Base-by-base conservation (phyloP, 30 jellyfish, hydroid and myxozoan genomes). In the Aurelia aurita region DNA sequence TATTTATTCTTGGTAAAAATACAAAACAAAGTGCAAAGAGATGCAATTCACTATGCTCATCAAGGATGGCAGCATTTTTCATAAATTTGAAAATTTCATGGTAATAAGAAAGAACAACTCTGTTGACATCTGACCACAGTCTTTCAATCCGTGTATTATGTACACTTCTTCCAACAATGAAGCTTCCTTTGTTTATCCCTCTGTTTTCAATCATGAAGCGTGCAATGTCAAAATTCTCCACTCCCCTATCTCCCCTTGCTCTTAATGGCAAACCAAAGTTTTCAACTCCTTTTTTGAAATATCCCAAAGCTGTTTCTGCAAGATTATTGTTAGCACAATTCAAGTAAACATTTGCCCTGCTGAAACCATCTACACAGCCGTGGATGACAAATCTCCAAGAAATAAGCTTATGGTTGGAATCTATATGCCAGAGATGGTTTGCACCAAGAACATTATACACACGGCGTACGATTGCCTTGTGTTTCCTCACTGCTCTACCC, bases 361-460 rank as follows among this genome's bases (percentile, higher is more conserved):
- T 58, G 47, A 16, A 78, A 8, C 89, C 84, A 62, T 78, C 89
- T 18, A 78, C 44, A 64, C 89, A 11, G 7, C 89, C 89, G 31
- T 65, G 89, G 28, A 78, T 34, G 5, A 78, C 85, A 39, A 78
- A 78, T 54, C 89, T 32, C 85, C 89, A 78, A 18, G 86, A 22
- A 55, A 74, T 78, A 15, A 74, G 39, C 53, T 74, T 74, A 80
- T 74, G 87, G 82, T 74, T 49, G 21, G 82, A 80, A 22, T 74
- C 82, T 19, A 74, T n/a, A 23, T 74, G 87, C 87, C 87, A 74
- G 22, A 74, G 53, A 18, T 80, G 82, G 7, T 46, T 43, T 54
- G 87, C 25, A 5, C 87, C 82, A 25, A 80, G 83, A 19, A 74
- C 87, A 32, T 32, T 46, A 59, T 74, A 74, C 22, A 20, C 43